Percentiles rank a stretch among this genome's conserved stretches.
These are phyloP conservation scores for Trichopoda pennipes DNA, from an alignment of 2,888 invertebrate genomes.

Conservation along the genomic window DNA sequence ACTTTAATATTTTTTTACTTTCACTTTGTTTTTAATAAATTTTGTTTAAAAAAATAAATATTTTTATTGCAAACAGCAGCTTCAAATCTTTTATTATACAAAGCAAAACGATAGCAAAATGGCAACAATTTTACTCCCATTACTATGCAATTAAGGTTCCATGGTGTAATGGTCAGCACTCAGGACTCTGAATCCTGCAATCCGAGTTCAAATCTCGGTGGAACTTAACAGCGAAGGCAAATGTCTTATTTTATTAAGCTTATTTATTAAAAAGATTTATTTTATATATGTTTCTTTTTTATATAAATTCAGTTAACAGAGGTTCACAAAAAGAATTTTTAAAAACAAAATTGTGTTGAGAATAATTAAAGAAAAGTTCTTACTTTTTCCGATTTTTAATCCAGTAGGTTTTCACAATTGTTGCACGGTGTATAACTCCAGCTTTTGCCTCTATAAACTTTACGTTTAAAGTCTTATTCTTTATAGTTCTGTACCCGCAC, in stretches of 20 bases:
- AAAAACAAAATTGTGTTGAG: too few relatives aligned
- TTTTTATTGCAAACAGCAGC: background rate
- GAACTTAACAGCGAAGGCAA: slow-evolving; percentile 75
- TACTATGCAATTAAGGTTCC: slow-evolving; percentile 76
- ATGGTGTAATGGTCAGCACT: slow-evolving; percentile 83
- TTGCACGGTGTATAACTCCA: too few relatives aligned
- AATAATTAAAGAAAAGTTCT: too few relatives aligned
- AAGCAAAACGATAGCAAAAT: background rate
- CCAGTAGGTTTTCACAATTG: too few relatives aligned
- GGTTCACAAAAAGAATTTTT: too few relatives aligned
- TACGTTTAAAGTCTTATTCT: too few relatives aligned
- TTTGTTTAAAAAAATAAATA: background rate
- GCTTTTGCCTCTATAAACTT: too few relatives aligned
- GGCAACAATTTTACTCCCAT: slow-evolving; percentile 26
- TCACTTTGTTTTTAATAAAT: slow-evolving; percentile 18
- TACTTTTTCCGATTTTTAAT: too few relatives aligned
- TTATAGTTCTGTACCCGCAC: too few relatives aligned
- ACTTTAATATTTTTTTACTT: slow-evolving; percentile 1
- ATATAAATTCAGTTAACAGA: too few relatives aligned
- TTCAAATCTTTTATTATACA: background rate
- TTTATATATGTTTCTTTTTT: too few relatives aligned
- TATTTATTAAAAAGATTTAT: too few relatives aligned
- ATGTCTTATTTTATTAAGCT: background rate
- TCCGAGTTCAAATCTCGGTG: slow-evolving; percentile 82
- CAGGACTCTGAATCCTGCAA: slow-evolving; percentile 82